Evolutionary conservation across 2,888 invertebrate species (phyloP).

Genomic region (Drosophila austrosaltans): DNA sequence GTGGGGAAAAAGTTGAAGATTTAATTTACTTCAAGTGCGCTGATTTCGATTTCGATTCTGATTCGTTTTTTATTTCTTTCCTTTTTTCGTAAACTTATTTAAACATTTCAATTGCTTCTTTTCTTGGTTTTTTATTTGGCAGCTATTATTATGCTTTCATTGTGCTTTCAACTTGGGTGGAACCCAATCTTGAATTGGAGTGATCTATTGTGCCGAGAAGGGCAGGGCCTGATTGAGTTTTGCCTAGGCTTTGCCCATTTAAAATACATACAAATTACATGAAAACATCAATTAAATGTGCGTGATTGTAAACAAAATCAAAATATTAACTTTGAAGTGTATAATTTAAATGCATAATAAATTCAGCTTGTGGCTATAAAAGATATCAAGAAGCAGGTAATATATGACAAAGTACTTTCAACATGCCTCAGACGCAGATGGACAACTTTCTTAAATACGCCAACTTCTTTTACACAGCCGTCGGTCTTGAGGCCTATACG

Average conservation of each 20-base stretch:
- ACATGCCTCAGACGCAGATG: conserved; percentile 49
- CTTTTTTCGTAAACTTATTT: conserved; percentile 58
- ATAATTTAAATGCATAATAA: conserved; percentile 50
- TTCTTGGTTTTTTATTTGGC: conserved; percentile 34
- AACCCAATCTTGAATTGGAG: conserved; percentile 60
- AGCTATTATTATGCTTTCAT: conserved; percentile 29
- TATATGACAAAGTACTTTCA: neutral
- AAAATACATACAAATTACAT: conserved; percentile 18
- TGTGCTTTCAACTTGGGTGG: conserved; percentile 50
- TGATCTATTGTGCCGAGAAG: conserved; percentile 60
- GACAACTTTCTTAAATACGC: conserved; percentile 70
- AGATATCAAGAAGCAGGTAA: neutral
- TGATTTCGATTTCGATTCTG: conserved; percentile 39
- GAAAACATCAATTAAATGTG: conserved; percentile 43
- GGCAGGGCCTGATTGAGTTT: conserved; percentile 40
- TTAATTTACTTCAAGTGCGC: conserved; percentile 75
- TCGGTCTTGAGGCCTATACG: conserved; percentile 68
- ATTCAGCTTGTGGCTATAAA: conserved; percentile 7
- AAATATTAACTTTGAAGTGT: conserved; percentile 26
- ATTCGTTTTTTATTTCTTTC: conserved; percentile 55
- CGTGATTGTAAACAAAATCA: conserved; percentile 30
- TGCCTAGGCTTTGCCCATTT: conserved; percentile 45
- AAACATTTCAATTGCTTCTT: conserved; percentile 68
- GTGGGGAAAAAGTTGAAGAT: conserved; percentile 66
- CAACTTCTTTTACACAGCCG: conserved; percentile 67